These are phyloP conservation scores for Melanostigma gelatinosum DNA, from an alignment of 2,113 vertebrate species.

Conservation along the genomic window DNA sequence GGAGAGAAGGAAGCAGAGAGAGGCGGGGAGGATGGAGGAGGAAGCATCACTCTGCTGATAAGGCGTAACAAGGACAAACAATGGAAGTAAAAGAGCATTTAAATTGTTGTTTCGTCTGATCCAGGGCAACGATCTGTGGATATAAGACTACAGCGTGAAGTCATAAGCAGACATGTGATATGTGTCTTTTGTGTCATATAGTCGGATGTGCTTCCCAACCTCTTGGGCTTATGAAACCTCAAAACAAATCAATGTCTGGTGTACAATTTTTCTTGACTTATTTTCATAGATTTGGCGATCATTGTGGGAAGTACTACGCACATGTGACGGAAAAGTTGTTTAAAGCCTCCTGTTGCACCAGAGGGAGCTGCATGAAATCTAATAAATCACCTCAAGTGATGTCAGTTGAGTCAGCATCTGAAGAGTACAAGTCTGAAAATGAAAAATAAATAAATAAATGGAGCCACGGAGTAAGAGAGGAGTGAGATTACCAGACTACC, in stretches of 20 bases:
- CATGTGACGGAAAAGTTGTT: background rate
- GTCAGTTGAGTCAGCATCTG: too few relatives aligned
- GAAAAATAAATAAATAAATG: too few relatives aligned
- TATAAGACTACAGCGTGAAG: slow-evolving; percentile 17
- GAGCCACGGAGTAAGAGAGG: background rate
- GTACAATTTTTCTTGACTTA: background rate
- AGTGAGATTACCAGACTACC: slow-evolving; percentile 29
- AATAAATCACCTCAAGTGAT: background rate
- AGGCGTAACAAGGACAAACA: slow-evolving; percentile 66
- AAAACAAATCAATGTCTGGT: background rate
- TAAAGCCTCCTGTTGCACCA: background rate
- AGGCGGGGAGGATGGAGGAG: slow-evolving; percentile 27
- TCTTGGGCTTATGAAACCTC: background rate
- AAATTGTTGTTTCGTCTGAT: slow-evolving; percentile 64
- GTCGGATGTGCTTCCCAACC: background rate
- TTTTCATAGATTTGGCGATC: background rate
- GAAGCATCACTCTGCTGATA: slow-evolving; percentile 53
- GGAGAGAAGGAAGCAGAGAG: slow-evolving; percentile 44
- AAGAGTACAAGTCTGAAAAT: background rate
- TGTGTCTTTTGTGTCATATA: background rate
- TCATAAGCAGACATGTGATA: background rate
- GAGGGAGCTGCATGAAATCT: background rate
- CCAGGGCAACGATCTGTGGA: slow-evolving; percentile 32
- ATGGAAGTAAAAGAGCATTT: slow-evolving; percentile 55
- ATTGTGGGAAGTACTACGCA: background rate